These are phyloP conservation scores for Onychomys leucogaster DNA, from an alignment of 2,797 vertebrate species.

Conservation along the genomic window DNA sequence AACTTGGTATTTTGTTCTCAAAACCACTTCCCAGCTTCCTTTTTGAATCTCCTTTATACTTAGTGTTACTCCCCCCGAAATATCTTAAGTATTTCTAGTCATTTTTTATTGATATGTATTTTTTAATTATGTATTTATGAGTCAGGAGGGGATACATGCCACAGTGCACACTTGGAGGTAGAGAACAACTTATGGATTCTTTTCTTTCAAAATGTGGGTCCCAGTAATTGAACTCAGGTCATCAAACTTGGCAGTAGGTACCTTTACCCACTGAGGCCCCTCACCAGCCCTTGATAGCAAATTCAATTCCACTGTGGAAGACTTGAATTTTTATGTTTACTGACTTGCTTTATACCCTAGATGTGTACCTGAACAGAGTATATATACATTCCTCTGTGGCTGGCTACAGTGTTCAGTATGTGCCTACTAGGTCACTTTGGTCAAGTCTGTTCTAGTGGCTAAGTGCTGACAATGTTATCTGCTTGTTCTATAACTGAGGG, in stretches of 20 bases:
- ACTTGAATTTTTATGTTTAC: background rate
- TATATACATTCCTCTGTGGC: background rate
- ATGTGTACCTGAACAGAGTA: background rate
- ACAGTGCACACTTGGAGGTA: background rate
- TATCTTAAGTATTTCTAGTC: background rate
- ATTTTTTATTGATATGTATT: background rate
- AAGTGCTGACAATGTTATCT: background rate
- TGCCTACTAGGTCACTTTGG: no score
- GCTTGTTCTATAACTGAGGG: background rate
- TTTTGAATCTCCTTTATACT: background rate
- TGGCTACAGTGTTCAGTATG: background rate
- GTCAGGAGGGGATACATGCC: background rate
- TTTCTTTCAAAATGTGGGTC: background rate
- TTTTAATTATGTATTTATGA: background rate
- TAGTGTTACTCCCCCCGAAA: background rate
- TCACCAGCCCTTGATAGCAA: background rate
- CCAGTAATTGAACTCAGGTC: background rate
- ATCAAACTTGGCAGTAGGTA: background rate
- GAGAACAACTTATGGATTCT: background rate
- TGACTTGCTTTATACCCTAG: background rate
- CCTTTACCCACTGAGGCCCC: background rate
- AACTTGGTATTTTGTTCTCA: slow-evolving; percentile 16
- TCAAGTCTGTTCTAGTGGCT: background rate
- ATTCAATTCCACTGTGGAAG: background rate
- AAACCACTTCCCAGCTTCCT: background rate